Conservation (phyloP, 2,113 vertebrate genomes). For the Bubo blakistoni region DNA sequence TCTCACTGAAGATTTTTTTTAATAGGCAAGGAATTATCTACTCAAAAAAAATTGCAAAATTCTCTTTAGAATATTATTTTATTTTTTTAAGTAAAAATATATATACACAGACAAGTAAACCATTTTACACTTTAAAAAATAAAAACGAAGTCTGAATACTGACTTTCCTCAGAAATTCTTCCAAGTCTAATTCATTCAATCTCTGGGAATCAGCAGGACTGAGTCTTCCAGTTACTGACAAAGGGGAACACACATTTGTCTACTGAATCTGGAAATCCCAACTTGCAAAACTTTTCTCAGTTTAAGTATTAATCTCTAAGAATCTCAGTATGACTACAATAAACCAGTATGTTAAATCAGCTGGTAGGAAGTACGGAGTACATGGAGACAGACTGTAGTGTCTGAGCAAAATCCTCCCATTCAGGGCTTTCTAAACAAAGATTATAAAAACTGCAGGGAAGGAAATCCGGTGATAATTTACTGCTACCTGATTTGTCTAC, state of each 20-base stretch:
- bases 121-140: conserved; percentile 6
- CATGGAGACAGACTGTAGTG: not conserved
- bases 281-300: not conserved
- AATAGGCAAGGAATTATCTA: conserved; percentile 18
- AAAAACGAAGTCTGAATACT: conserved; percentile 34
- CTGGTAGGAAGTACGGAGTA: not conserved
- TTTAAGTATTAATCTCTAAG: conserved; percentile 14
- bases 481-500: not conserved
- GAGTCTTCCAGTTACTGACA: conserved; percentile 37
- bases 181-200: not conserved
- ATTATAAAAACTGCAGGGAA: not conserved
- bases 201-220: conserved; percentile 28
- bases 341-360: not conserved
- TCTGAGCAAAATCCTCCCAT: not conserved
- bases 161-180: not conserved
- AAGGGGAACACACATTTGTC: not conserved
- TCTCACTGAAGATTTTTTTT: not conserved
- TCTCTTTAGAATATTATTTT: conserved; percentile 27
- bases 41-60: not conserved
- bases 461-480: not conserved
- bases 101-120: conserved; percentile 43
- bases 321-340: not conserved
- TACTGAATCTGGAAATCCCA: not conserved
- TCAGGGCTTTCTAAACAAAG: not conserved
- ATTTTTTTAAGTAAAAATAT: conserved; percentile 55